Base-by-base conservation (phyloP, 1,140 invertebrate genomes). In the Globodera rostochiensis region DNA sequence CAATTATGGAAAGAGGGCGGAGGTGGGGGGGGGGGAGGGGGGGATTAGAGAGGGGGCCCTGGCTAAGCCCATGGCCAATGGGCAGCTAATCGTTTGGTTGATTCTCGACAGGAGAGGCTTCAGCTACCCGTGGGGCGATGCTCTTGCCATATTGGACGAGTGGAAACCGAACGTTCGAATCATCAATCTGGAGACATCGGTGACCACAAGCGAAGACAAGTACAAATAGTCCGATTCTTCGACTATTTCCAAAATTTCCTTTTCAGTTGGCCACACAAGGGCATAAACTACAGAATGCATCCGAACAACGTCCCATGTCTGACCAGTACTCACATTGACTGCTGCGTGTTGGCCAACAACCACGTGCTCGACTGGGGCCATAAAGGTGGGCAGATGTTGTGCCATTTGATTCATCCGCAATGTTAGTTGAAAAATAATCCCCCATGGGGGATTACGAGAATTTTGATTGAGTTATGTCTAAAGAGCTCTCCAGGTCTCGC, bases 351-450 rank as follows among this genome's bases (percentile, higher is more conserved):
- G 57, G 74, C 74, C 9, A 76, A 76, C 6, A 76, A 76, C 74
- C 74, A 76, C 74, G 74, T 76, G 74, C 74, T 76, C 36, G 74
- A 76, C 74, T 76, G 74, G 74, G 74, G 74, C 74, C 57, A 64
- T n/a, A 50, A 76, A 76, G 74, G 69, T 71, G 46, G 53, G 57
- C 57, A 19, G 13, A 6, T 1, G 11, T 64, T 15, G 15, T 64
- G 57, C 13, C 57, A 4, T 64, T 64, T 64, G 6, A 13, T 19
- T 15, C 1, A 19, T 64, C 19, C 36, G 36, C 36, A 36, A 36
- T 36, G 36, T 36, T 36, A 36, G 25, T 25, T 25, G 25, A 25
- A 25, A 25, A 25, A 25, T 25, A 25, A 25, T 25, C 25, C 25
- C 25, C 25, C 25, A 25, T 25, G 25, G 25, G 25, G 25, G 25